Percentiles rank a stretch among this genome's conserved stretches.
Conservation (phyloP, 2,113 vertebrate species). For the Tenrec ecaudatus region DNA sequence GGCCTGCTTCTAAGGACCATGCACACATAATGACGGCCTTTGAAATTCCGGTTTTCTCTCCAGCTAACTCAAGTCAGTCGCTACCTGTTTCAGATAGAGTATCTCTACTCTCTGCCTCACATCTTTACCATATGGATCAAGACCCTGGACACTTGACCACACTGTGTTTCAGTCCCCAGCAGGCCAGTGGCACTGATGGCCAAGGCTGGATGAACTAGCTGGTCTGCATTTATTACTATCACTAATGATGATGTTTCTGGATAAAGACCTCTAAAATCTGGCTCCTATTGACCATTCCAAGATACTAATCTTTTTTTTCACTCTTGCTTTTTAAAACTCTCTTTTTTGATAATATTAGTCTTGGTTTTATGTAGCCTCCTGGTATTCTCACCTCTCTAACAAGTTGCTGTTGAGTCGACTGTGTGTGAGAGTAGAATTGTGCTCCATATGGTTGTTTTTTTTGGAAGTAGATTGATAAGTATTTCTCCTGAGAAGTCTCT, state of each 20-base stretch:
- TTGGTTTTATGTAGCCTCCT: not conserved
- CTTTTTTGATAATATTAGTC: not conserved
- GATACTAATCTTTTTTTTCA: not conserved
- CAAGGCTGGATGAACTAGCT: not conserved
- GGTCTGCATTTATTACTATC: not conserved
- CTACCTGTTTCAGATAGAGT: slow-evolving; percentile 25
- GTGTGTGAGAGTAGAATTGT: not conserved
- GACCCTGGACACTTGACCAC: not conserved
- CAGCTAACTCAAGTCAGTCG: not conserved
- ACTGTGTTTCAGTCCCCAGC: not conserved
- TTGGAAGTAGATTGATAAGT: not conserved
- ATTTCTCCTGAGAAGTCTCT: not conserved
- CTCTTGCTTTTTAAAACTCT: not conserved
- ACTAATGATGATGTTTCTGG: not conserved
- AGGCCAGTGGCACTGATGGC: not conserved
- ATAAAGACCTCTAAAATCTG: not conserved
- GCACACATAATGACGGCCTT: slow-evolving; percentile 62
- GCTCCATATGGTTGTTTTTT: not conserved
- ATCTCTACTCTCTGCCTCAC: not conserved
- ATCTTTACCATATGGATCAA: not conserved
- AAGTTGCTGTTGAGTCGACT: not conserved
- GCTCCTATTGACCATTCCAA: no score
- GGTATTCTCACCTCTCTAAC: not conserved
- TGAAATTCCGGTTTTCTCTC: slow-evolving; percentile 48
- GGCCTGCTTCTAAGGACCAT: slow-evolving; percentile 34